Evolutionary conservation across 2,113 vertebrate species (phyloP), one percentile per base, ranked within the genome.

Genomic region (Calonectris borealis): DNA sequence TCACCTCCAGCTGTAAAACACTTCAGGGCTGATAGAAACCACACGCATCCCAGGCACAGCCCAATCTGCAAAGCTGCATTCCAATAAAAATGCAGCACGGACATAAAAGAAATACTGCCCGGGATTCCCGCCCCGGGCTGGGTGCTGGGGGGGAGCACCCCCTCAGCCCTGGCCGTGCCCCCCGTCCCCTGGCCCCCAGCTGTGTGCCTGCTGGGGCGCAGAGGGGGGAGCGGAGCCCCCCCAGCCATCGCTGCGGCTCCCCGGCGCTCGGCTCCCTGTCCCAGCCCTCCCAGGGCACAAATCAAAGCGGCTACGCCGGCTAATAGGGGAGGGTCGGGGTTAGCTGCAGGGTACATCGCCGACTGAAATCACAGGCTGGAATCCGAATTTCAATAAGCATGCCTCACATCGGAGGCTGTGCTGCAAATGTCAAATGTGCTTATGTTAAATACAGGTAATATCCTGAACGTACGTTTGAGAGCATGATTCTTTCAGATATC

Each of bases 1-100:
- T 95, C 93, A 79, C 81, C 92, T 93, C 86, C 94, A 88, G 83
- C 95, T 91, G 91, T 94, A 95, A 96, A 96, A 93, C 93, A 94
- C 95, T 88, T 91, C 91, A 95, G 81, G 85, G 81, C 89, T 92
- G 93, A 96, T 89, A 64, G 87, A 95, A 94, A 96, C 95, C 94
- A 91, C 91, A 93, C 86, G 9, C 95, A 86, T 65, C 86, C 66
- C 70, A 57, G 94, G 81, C 93, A 87, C 44, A 90, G 36, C 88
- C 90, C 66, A 17, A 65, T 93, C 94, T 65, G 90, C 75, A 83
- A 85, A 90, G 93, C 94, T 64, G 88, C 96, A 94, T 93, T 97
- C 96, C 95, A 90, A 31, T 73, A 92, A 94, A 91, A 93, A 92
- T 14, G 68, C 66, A 73, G 85, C 62, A 4, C 0, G 40, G 79